phyloP scores from a whole-genome alignment of 2,888 invertebrate genomes.

The Plagodis pulveraria region DNA sequence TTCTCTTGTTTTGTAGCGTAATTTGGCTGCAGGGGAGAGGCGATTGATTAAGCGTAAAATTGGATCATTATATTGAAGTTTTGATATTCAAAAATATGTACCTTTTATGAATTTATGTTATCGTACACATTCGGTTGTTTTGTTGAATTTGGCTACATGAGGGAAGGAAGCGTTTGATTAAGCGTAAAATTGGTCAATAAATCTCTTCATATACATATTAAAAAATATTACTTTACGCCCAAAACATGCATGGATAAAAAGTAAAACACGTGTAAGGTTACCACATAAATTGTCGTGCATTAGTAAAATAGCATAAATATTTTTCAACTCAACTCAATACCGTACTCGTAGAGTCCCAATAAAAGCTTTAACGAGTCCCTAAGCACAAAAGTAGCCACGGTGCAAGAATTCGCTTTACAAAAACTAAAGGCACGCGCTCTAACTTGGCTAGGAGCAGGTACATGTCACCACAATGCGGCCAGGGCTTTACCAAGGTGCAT shows the following conservation, averaged over 20 bases:
- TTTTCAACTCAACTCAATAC: constrained; percentile 33
- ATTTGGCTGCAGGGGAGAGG: constrained; percentile 58
- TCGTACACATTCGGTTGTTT: too few relatives aligned
- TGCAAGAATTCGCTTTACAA: constrained; percentile 43
- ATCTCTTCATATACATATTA: too few relatives aligned
- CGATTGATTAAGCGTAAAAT: constrained; percentile 58
- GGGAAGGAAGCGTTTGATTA: too few relatives aligned
- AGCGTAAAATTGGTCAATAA: too few relatives aligned
- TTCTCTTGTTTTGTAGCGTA: constrained; percentile 55
- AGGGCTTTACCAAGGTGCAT: constrained; percentile 25
- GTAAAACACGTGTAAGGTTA: background rate
- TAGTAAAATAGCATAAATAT: constrained; percentile 9
- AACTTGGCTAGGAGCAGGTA: constrained; percentile 31
- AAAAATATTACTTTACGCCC: too few relatives aligned
- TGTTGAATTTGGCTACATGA: too few relatives aligned
- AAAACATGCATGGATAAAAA: too few relatives aligned
- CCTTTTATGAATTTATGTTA: too few relatives aligned
- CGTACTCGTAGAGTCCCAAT: constrained; percentile 41
- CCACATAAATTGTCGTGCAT: background rate
- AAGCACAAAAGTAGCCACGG: constrained; percentile 26
- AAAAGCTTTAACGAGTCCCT: constrained; percentile 64
- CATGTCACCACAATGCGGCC: constrained; percentile 30
- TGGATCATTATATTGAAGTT: constrained; percentile 45
- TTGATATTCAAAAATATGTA: constrained; percentile 7
- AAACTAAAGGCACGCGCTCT: constrained; percentile 46